These are phyloP conservation scores for Hyalella azteca DNA, from an alignment of 2,888 invertebrate genomes.

Conservation along the genomic window DNA sequence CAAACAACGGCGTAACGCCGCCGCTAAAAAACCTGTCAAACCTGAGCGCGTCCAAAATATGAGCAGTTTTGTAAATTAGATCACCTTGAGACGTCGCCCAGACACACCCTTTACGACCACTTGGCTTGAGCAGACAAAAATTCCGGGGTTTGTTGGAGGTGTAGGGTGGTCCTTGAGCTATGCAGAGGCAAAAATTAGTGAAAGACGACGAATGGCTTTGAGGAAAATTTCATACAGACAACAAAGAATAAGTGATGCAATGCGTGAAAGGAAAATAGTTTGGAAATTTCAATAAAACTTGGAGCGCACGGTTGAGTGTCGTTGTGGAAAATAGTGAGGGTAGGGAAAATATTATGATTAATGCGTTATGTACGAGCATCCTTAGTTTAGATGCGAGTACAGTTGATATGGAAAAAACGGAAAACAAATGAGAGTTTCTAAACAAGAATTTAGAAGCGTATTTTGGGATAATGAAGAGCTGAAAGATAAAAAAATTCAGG, in stretches of 20 bases:
- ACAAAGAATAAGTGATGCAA: background rate
- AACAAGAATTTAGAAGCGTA: no score
- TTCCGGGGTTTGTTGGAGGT: background rate
- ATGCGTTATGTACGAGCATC: background rate
- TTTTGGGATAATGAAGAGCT: no score
- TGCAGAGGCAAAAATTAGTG: background rate
- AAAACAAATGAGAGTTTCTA: no score
- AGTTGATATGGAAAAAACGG: no score
- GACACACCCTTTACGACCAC: conserved; percentile 24
- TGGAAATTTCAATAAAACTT: background rate
- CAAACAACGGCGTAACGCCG: background rate
- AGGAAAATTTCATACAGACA: background rate
- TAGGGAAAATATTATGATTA: background rate
- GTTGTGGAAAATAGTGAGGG: background rate
- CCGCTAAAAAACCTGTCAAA: conserved; percentile 35
- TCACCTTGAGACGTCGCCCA: conserved; percentile 9
- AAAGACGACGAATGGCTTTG: background rate
- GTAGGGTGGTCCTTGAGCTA: background rate
- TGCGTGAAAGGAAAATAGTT: no score
- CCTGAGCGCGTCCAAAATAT: conserved; percentile 17
- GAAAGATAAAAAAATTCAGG: no score
- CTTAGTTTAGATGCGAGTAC: no score
- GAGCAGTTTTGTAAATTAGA: conserved; percentile 36
- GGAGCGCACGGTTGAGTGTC: background rate
- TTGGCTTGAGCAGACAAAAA: conserved; percentile 32